A percentile compares a stretch with the other conserved stretches of the same genome.
Conservation (phyloP, 2,888 invertebrate genomes). For the Cheilosia vulpina region DNA sequence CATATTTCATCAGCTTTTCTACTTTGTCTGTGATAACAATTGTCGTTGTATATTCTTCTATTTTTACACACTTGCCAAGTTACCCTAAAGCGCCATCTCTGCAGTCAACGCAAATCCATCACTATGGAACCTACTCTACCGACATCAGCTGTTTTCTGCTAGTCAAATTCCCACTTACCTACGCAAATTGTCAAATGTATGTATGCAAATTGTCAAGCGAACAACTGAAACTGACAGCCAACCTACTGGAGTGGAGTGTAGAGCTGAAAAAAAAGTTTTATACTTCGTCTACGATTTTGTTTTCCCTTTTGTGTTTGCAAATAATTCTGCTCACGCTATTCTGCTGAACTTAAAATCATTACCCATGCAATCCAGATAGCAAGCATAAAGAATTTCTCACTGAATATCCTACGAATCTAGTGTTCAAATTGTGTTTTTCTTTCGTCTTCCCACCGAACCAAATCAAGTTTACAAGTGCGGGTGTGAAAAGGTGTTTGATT, state of each 20-base stretch:
- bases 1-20: no score
- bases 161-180: neutral
- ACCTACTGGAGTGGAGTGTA: conserved; percentile 24
- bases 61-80: neutral
- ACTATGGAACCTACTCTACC: neutral
- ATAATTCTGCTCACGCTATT: conserved; percentile 15
- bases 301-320: conserved; percentile 46
- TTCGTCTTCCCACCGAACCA: neutral
- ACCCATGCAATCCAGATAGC: neutral
- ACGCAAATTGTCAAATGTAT: conserved; percentile 27
- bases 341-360: conserved; percentile 9
- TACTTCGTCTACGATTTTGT: conserved; percentile 16
- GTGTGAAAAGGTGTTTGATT: conserved; percentile 16
- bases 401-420: neutral
- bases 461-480: conserved; percentile 33
- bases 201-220: conserved; percentile 16
- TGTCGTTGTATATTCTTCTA: no score
- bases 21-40: no score
- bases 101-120: neutral
- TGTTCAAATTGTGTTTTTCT: conserved; percentile 2
- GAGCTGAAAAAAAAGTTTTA: neutral
- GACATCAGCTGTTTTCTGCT: conserved; percentile 45
- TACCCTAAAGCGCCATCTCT: conserved; percentile 32
- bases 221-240: conserved; percentile 48
- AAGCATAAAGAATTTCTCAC: neutral